Evolutionary conservation across 2,113 vertebrate species (phyloP), one percentile per base, ranked within the genome.

Genomic region (Puntigrus tetrazona): DNA sequence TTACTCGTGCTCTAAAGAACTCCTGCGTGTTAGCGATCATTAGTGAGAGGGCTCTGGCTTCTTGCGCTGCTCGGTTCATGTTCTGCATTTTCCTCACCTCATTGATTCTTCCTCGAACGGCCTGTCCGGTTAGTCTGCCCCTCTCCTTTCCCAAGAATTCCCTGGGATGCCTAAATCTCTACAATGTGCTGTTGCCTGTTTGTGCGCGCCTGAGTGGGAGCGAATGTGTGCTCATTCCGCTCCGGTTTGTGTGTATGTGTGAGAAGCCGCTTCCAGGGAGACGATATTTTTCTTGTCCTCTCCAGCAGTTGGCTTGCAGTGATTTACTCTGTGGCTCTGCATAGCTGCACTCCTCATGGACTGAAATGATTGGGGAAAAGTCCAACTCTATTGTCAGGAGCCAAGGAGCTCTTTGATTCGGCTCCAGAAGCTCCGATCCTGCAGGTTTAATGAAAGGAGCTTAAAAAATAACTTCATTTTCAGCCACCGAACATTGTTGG

Each of bases 391-490:
- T 81, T 80, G 82, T 69, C 78, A 47, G 36, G 69, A 77, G 70
- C 80, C 74, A 79, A 74, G 72, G 29, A 74, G 84, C 80, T 82
- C 80, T 87, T 79, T 87, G 81, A 83, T 87, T 87, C 29, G 18
- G 57, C 27, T 89, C 74, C 84, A 87, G 34, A 75, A 80, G 52
- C 67, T 25, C 75, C 5, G 25, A 41, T 25, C 65, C 77, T 83
- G 57, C 8, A 63, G 27, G 75, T 70, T 85, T 80, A 85, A 82
- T 80, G 47, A 80, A 67, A 67, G 18, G 7, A 69, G 52, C 38
- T 79, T 45, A 47, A 75, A 5, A 73, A 57, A 77, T 25, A 14
- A 11, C 69, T 63, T 70, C n/a, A 70, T 74, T 72, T 83, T 79
- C 34, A 72, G 61, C 6, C 34, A 36, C 36, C 81, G 72, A 4